Evolutionary conservation across 2,113 vertebrate genomes (phyloP).

Genomic region (Pterocles orientalis): DNA sequence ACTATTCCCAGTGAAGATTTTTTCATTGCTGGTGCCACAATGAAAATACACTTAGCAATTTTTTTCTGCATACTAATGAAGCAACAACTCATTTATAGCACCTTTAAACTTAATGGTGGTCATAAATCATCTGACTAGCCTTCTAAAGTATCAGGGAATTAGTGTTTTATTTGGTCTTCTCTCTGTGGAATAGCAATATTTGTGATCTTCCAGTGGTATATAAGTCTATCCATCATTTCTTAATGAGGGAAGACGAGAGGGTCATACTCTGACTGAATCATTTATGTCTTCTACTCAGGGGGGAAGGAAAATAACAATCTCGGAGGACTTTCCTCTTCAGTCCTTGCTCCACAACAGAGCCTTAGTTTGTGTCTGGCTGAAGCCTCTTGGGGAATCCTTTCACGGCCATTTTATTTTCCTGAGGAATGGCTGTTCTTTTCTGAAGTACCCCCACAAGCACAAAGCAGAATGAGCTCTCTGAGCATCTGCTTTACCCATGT

Average conservation of each 20-base stretch:
- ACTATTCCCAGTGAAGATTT: not conserved
- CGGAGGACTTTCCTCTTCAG: not conserved
- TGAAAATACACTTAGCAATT: not conserved
- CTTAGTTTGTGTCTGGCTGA: not conserved
- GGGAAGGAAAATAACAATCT: not conserved
- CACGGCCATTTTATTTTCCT: not conserved
- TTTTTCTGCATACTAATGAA: not conserved
- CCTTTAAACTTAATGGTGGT: not conserved
- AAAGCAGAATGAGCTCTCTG: not conserved
- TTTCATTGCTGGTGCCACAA: not conserved
- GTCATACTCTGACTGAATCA: conserved; percentile 8
- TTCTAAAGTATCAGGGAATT: not conserved
- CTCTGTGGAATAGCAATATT: not conserved
- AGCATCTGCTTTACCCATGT: not conserved
- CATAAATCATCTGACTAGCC: not conserved
- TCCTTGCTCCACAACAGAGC: not conserved
- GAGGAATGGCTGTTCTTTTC: not conserved
- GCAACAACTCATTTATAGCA: not conserved
- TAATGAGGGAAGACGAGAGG: conserved; percentile 21
- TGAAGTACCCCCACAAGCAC: not conserved
- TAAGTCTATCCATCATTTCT: not conserved
- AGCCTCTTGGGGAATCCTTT: not conserved
- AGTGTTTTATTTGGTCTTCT: conserved; percentile 22
- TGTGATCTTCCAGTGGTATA: not conserved
- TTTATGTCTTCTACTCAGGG: not conserved